Conservation (phyloP, 2,797 vertebrate genomes). For the Urocyon cinereoargenteus region DNA sequence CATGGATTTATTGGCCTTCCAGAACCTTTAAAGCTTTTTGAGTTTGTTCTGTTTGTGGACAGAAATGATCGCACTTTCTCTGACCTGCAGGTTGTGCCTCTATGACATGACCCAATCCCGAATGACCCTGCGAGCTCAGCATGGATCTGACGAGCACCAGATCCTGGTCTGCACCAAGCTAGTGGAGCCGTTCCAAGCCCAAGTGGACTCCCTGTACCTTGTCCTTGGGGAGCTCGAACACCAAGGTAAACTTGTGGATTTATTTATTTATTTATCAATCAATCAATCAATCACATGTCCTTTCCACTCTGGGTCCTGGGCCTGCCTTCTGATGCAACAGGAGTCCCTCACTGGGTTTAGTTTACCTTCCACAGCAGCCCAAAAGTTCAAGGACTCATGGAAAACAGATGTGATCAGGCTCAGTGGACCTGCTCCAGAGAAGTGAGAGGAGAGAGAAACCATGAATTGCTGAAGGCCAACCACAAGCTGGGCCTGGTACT, state of each 20-base stretch:
- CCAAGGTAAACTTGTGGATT: slow-evolving; percentile 88
- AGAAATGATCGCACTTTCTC: neutral
- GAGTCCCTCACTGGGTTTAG: neutral
- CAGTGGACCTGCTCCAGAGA: neutral
- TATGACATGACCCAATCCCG: slow-evolving; percentile 91
- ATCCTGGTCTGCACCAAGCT: slow-evolving; percentile 90
- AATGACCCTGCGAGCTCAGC: slow-evolving; percentile 89
- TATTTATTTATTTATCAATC: too few species aligned
- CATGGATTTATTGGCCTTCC: neutral
- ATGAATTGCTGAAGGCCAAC: neutral
- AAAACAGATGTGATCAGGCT: neutral
- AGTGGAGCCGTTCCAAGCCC: slow-evolving; percentile 96
- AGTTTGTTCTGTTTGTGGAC: neutral
- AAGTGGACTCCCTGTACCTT: slow-evolving; percentile 92
- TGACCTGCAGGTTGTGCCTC: slow-evolving; percentile 88
- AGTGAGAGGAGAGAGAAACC: fast-evolving
- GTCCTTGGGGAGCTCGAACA: slow-evolving; percentile 94
- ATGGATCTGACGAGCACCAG: slow-evolving; percentile 88
- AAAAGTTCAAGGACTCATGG: neutral
- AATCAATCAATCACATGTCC: fast-evolving
- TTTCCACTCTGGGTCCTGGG: too few species aligned
- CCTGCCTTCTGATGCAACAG: neutral
- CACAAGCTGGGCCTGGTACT: neutral
- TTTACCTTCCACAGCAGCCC: neutral
- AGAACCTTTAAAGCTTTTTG: neutral